Evolutionary conservation across 2,113 vertebrate genomes (phyloP).

Genomic region (Nothoprocta pentlandii): DNA sequence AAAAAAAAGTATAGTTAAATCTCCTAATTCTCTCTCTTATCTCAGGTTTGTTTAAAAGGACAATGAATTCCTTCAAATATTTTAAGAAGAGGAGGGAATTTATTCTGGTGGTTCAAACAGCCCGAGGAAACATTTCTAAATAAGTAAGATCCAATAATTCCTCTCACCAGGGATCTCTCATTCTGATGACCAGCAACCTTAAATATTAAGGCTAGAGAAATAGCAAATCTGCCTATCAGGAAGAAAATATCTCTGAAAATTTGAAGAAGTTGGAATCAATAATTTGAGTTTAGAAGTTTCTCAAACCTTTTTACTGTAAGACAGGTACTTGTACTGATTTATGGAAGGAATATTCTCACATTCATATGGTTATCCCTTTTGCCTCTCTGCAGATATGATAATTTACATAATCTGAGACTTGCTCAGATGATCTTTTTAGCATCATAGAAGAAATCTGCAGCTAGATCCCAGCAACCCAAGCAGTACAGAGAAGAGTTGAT

Average conservation of each 20-base stretch:
- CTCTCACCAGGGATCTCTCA: not conserved
- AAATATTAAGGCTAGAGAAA: not conserved
- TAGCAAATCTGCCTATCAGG: not conserved
- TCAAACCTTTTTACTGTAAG: not conserved
- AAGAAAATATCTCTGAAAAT: not conserved
- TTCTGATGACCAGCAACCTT: too few species aligned
- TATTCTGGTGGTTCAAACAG: not conserved
- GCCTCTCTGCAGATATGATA: too few species aligned
- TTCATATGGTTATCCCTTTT: not conserved
- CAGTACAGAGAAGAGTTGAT: not conserved
- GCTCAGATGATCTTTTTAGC: not conserved
- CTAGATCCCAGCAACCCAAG: not conserved
- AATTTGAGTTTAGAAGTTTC: not conserved
- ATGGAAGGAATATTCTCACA: not conserved
- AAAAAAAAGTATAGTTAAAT: not conserved
- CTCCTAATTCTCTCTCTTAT: not conserved
- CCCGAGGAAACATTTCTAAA: not conserved
- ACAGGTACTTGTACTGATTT: not conserved
- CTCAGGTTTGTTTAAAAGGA: not conserved
- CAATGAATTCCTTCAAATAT: not conserved
- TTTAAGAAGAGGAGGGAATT: not conserved
- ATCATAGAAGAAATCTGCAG: not conserved
- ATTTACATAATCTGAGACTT: not conserved
- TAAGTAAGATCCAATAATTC: not conserved
- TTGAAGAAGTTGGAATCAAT: not conserved